Percentiles rank a stretch among this genome's conserved stretches.
phyloP scores from a whole-genome alignment of 2,888 invertebrate genomes.

The Neoitamus cyanurus region DNA sequence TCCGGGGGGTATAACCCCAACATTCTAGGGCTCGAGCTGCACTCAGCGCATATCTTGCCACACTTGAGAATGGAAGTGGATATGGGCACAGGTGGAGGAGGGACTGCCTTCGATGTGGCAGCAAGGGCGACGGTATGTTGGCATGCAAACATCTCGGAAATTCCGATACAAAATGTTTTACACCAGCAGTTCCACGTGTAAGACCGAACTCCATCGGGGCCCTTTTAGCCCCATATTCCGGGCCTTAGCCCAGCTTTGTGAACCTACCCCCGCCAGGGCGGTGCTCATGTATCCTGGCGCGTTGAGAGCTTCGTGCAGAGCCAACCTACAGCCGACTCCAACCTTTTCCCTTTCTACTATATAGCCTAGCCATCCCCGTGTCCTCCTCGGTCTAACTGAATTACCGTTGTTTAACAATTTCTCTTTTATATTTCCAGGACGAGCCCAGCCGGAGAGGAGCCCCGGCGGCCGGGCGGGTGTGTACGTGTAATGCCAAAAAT shows the following conservation, averaged over 20 bases:
- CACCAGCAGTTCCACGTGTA: slow-evolving; percentile 20
- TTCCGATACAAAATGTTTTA: slow-evolving; percentile 44
- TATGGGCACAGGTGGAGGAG: background rate
- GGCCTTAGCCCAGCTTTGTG: background rate
- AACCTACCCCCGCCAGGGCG: background rate
- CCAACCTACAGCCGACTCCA: background rate
- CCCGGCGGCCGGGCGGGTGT: slow-evolving; percentile 19
- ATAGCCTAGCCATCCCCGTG: background rate
- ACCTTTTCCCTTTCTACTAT: background rate
- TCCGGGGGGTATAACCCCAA: background rate
- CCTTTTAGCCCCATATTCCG: background rate
- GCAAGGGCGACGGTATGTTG: slow-evolving; percentile 10
- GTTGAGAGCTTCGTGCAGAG: background rate
- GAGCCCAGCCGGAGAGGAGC: background rate
- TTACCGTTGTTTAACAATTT: slow-evolving; percentile 35
- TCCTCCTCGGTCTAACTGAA: background rate
- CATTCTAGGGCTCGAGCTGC: background rate
- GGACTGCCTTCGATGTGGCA: background rate
- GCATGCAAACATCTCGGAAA: slow-evolving; percentile 43
- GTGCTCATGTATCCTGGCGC: background rate
- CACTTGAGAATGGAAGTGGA: background rate
- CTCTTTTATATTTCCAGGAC: slow-evolving; percentile 34
- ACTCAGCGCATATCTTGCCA: slow-evolving; percentile 14
- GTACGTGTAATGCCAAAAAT: slow-evolving; percentile 39
- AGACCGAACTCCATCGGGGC: background rate